phyloP scores from a whole-genome alignment of 2,113 vertebrate genomes.

The Pterocles orientalis region DNA sequence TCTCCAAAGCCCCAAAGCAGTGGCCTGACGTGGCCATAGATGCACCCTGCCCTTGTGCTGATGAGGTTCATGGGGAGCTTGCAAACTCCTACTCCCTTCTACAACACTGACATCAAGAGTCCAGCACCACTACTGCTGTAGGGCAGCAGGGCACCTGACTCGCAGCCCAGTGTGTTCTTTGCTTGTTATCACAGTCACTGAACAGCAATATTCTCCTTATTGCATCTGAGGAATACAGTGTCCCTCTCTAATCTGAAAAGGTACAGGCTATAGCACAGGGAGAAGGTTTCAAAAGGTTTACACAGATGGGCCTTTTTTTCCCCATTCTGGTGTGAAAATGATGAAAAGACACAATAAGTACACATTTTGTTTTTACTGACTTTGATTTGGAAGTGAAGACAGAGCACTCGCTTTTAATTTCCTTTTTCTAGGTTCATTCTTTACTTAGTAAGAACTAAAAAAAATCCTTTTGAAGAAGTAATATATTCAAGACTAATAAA shows the following conservation, averaged over 20 bases:
- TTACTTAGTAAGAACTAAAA: neutral
- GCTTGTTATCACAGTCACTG: neutral
- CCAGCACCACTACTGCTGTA: neutral
- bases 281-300: neutral
- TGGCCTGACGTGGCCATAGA: neutral
- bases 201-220: neutral
- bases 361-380: neutral
- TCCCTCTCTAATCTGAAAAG: neutral
- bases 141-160: neutral
- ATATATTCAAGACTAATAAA: slow-evolving; percentile 4
- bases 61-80: neutral
- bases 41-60: neutral
- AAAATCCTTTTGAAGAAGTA: slow-evolving; percentile 12
- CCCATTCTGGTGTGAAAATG: neutral
- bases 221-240: neutral
- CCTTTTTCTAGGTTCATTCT: neutral
- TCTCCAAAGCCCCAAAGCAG: neutral
- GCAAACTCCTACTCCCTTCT: accelerated
- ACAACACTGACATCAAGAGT: neutral
- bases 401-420: neutral
- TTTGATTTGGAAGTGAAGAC: neutral
- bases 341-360: neutral
- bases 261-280: neutral
- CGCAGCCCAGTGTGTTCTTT: neutral
- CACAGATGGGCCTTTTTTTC: too few species aligned